Evolutionary conservation across 2,888 invertebrate species (phyloP), one percentile per base, ranked within the genome.

Genomic region (Eupithecia tripunctaria): DNA sequence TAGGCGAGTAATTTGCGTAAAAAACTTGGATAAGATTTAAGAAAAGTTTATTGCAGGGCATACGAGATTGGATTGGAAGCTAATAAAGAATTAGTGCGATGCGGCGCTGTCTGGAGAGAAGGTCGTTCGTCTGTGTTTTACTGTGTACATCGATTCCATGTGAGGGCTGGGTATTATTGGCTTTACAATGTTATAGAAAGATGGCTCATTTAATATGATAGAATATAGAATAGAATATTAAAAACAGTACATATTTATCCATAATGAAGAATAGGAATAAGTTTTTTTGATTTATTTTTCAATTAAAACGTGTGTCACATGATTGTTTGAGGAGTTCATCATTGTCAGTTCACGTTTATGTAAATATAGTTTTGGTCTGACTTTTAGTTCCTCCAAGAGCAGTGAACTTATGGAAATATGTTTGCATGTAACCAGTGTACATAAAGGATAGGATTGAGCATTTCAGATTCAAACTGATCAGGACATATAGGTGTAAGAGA

Each of bases 1-100:
- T 79, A 75, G 67, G 62, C 75, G 29, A 74, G 70, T 75, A 75
- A 75, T 76, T 79, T 76, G 75, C 70, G 71, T 73, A 75, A 75
- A 79, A 79, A 76, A 73, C 74, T 71, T 63, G 71, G 71, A 75
- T 67, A 71, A 78, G 72, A 73, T 77, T 75, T 70, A 75, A 76
- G 73, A 73, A 75, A 77, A 74, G 63, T 72, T 76, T 74, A 76
- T 72, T 75, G 72, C 71, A 60, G 67, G 51, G 32, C 64, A 66
- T 67, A 62, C 67, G 63, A 75, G 77, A 74, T 77, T 77, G 70
- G 71, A 77, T 76, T 71, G 76, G 47, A 74, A 73, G 67, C 71
- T 74, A 78, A 75, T 76, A 74, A 75, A 76, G 78, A 75, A 73
- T 74, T 65, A 75, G 75, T 72, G 43, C 68, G 38, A 64, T 60